phyloP scores from a whole-genome alignment of 2,113 vertebrate genomes.

The Mus musculus region GRCm39 chrX:21581501-21582000 shows the following conservation, averaged over 20 bases:
- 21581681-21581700: not conserved
- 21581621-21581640: not conserved
- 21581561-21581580: conserved; percentile 6
- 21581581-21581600: not conserved
- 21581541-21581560: conserved; percentile 56
- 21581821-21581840: not conserved
- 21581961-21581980: not conserved
- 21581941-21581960: not conserved
- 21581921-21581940: not conserved
- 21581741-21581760: conserved; percentile 43
- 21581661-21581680: not conserved
- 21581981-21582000: conserved; percentile 65
- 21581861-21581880: not conserved
- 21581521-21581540: not conserved
- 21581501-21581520: conserved; percentile 34
- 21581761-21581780: not conserved
- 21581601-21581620: conserved; percentile 24
- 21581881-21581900: not conserved
- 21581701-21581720: conserved; percentile 11
- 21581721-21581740: not conserved
- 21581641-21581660: not conserved
- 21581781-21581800: conserved; percentile 29
- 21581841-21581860: not conserved
- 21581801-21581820: not conserved
- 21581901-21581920: not conserved